Base-by-base conservation (phyloP, 2,797 vertebrate species). In the Harpagifer antarcticus region DNA sequence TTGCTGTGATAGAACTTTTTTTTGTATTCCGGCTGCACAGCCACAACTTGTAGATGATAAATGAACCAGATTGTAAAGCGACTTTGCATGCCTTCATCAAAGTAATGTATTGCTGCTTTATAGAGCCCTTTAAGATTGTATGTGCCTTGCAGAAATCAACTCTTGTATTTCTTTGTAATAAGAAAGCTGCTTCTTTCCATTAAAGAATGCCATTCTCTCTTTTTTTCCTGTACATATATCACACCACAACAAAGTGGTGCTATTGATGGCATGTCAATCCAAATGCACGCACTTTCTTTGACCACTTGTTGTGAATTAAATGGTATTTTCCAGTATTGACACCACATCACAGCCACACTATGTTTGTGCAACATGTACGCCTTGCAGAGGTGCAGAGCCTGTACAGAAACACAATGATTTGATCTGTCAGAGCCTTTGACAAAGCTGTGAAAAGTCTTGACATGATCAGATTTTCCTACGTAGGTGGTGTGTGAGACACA, bases 381-480 rank as follows among this genome's bases (percentile, higher is more conserved):
- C 59, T 71, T 91, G 88, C 89, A 90, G 63, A 88, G 54, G 68
- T 72, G 86, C 83, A 86, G 63, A 76, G 72, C 58, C 65, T 88
- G 63, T 78, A 63, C 86, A 89, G 73, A 87, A 68, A 74, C 63
- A 60, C 66, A 76, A 76, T 62, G 63, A 87, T 88, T 88, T 90
- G 84, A 91, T 92, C 87, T 91, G 85, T 68, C 56, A 63, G 74
- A 85, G 88, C 78, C 73, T 82, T 80, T 79, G 79, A 83, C 79
- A 86, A 83, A 91, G 85, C 85, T 90, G 91, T 86, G 89, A 94
- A 89, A 37, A 91, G 86, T 75, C 61, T 82, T 88, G 82, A 90
- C 79, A 66, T 84, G 87, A 91, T 94, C 93, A 93, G 84, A 91
- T 90, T 99, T 99, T 99, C 97, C 98, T 96, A 95, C 96, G 98